Base-by-base conservation (phyloP, 2,797 vertebrate genomes). In the Bovichtus variegatus region DNA sequence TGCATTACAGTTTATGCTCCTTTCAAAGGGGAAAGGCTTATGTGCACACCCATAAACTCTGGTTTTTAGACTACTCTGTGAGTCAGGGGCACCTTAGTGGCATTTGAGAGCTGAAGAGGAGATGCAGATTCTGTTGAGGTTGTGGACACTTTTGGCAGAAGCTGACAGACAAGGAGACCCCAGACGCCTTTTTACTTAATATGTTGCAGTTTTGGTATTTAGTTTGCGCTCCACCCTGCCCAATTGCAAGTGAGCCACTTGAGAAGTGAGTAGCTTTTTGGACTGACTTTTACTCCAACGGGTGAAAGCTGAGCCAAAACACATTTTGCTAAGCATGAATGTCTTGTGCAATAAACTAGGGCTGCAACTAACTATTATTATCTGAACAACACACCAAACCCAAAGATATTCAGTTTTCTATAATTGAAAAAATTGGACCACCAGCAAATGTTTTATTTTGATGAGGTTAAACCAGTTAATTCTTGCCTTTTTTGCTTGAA, bases 31-130 rank as follows among this genome's bases (percentile, higher is more conserved):
- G 19, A 8, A 50, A 53, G 1, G 2, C 47, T 29, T 29, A 6
- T 38, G 27, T 53, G 68, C 44, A 9, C 9, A 36, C 51, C 34
- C 27, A 25, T 21, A 41, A 57, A 11, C 15, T 8, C 13, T 1
- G 34, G 46, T 55, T 29, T 50, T 38, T 40, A 21, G 23, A 71
- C 73, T 53, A 50, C 23, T 34, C 23, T 40, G 50, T 46, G 58
- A 77, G 31, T 58, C 7, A 0, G 59, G 12, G 51, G 51, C 65
- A 29, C 51, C 64, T 71, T 4, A 51, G 70, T 46, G 36, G 25
- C 65, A 12, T n/a, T 2, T 38, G 2, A 66, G 54, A 41, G 51
- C 38, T 38, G 38, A 81, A 41, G 29, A 61, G 25, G 51, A 54
- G 31, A 31, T 46, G 8, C 34, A n/a, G 27, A 9, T 73, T 27